A percentile compares a stretch with the other conserved stretches of the same genome.
These are phyloP conservation scores for Muscicapa striata DNA, from an alignment of 2,797 vertebrate species.

Conservation along the genomic window DNA sequence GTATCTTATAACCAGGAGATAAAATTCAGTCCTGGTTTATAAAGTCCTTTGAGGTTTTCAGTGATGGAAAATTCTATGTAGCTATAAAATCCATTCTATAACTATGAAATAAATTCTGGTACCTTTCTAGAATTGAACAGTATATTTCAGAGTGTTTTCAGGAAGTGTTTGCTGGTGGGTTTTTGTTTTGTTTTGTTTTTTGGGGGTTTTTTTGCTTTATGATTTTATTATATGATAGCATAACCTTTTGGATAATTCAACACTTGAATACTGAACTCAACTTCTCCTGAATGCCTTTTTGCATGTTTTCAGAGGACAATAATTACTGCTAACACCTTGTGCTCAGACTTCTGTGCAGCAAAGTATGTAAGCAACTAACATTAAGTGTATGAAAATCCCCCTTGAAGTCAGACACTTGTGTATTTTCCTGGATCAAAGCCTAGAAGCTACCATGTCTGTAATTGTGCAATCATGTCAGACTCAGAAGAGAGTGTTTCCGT, in stretches of 20 bases:
- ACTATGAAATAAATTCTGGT: background rate
- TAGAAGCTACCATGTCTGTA: background rate
- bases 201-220: background rate
- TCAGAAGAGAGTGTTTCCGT: background rate
- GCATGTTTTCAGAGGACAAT: background rate
- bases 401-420: background rate
- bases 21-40: background rate
- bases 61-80: background rate
- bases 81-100: background rate
- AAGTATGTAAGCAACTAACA: background rate
- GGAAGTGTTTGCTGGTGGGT: background rate
- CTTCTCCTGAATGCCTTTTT: background rate
- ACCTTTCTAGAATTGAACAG: background rate
- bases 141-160: background rate
- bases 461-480: background rate
- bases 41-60: slow-evolving; percentile 5
- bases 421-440: slow-evolving; percentile 18
- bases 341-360: background rate
- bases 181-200: background rate
- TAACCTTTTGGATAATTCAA: background rate
- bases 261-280: background rate
- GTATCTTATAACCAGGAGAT: background rate
- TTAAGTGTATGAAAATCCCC: background rate
- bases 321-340: background rate
- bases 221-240: background rate